These are phyloP conservation scores for Hololepta plana DNA, from an alignment of 2,888 invertebrate genomes.

Conservation along the genomic window DNA sequence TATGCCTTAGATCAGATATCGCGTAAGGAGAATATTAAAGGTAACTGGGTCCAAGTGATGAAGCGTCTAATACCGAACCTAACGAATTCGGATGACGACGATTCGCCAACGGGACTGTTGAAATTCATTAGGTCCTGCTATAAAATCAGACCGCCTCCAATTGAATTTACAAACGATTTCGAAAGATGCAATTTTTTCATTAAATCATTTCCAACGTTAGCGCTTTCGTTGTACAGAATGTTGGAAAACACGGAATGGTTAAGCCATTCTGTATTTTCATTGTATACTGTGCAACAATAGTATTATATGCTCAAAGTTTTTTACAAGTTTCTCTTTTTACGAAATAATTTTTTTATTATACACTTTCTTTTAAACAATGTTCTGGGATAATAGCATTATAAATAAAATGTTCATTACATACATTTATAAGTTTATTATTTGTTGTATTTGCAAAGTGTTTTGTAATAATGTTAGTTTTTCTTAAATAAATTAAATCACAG, in stretches of 20 bases:
- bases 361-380: no score
- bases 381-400: no score
- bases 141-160: neutral
- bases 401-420: no score
- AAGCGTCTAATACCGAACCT: no score
- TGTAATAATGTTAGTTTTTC: no score
- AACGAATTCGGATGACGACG: constrained; percentile 14
- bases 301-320: no score
- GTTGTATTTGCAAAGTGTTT: no score
- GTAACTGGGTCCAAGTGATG: constrained; percentile 23
- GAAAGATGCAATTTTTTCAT: constrained; percentile 18
- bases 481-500: no score
- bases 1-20: constrained; percentile 18
- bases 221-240: constrained; percentile 21
- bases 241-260: constrained; percentile 23
- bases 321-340: no score
- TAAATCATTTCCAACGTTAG: constrained; percentile 20
- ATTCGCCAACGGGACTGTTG: constrained; percentile 22
- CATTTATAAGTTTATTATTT: no score
- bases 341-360: no score
- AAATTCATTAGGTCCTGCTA: constrained; percentile 17
- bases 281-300: no score
- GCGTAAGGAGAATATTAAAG: constrained; percentile 18
- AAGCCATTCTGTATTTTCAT: constrained; percentile 17
- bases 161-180: constrained; percentile 5